These are phyloP conservation scores for Mormyrus iriodes DNA, from an alignment of 2,113 vertebrate species.

Conservation along the genomic window DNA sequence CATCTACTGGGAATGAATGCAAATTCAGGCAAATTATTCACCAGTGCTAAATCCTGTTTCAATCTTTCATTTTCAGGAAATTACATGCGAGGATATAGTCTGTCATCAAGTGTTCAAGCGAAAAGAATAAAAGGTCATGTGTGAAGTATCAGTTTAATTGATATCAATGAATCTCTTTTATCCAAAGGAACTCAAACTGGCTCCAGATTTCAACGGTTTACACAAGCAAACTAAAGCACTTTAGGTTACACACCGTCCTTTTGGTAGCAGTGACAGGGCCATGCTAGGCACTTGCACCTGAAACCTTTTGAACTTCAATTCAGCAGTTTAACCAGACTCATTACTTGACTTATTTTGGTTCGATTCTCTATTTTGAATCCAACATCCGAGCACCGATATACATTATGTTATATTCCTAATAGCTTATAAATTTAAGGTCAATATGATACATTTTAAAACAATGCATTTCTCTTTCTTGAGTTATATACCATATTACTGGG, in stretches of 20 bases:
- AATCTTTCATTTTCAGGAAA: constrained; percentile 59
- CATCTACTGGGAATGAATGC: neutral
- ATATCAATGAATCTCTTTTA: neutral
- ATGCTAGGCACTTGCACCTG: neutral
- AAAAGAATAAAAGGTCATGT: constrained; percentile 55
- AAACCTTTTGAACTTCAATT: neutral
- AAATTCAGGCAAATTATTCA: neutral
- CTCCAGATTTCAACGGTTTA: neutral
- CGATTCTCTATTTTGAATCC: neutral
- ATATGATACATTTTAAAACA: neutral
- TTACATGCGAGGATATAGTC: constrained; percentile 75
- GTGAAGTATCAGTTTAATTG: neutral
- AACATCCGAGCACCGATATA: neutral
- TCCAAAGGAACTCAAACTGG: neutral
- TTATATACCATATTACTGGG: neutral
- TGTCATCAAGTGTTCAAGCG: constrained; percentile 78
- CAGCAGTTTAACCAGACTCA: neutral
- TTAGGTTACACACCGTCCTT: neutral
- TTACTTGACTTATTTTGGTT: constrained; percentile 19
- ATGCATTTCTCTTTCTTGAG: neutral
- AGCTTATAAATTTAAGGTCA: neutral
- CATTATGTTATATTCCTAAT: neutral
- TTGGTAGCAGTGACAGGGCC: neutral
- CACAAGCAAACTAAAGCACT: neutral
- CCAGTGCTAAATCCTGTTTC: neutral